Percentiles rank a stretch among this genome's conserved stretches.
phyloP scores from a whole-genome alignment of 2,113 vertebrate genomes.

The Lasiurus cinereus region DNA sequence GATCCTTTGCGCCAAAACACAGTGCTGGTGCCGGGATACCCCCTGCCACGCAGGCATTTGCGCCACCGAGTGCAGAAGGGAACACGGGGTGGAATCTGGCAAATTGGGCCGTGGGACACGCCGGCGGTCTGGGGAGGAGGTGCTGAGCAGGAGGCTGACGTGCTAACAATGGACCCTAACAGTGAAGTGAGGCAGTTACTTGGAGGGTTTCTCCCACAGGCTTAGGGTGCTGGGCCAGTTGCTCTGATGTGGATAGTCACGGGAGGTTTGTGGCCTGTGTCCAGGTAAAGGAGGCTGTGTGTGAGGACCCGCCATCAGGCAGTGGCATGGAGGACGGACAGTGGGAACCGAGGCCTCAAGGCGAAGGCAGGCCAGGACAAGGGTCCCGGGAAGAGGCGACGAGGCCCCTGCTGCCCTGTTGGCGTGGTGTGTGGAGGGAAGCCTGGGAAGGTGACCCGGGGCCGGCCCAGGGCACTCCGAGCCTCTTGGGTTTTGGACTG shows the following conservation, averaged over 20 bases:
- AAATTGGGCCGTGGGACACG: too few species aligned
- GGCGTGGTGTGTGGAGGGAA: background rate
- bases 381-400: background rate
- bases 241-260: background rate
- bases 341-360: background rate
- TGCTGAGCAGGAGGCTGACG: too few species aligned
- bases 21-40: too few species aligned
- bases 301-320: background rate
- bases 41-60: too few species aligned
- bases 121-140: too few species aligned
- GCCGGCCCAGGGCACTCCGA: background rate
- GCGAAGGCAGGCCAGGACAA: accelerated
- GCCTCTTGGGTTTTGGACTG: background rate
- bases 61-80: too few species aligned
- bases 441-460: background rate
- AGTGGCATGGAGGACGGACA: background rate
- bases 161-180: too few species aligned
- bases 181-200: too few species aligned
- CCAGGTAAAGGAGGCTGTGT: background rate
- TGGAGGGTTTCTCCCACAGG: too few species aligned
- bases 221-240: background rate
- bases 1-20: too few species aligned
- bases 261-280: background rate
- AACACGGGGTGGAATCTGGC: too few species aligned
- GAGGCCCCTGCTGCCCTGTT: background rate